A percentile compares a stretch with the other conserved stretches of the same genome.
phyloP scores from a whole-genome alignment of 2,888 invertebrate genomes.

The Onthophagus sagittarius region DNA sequence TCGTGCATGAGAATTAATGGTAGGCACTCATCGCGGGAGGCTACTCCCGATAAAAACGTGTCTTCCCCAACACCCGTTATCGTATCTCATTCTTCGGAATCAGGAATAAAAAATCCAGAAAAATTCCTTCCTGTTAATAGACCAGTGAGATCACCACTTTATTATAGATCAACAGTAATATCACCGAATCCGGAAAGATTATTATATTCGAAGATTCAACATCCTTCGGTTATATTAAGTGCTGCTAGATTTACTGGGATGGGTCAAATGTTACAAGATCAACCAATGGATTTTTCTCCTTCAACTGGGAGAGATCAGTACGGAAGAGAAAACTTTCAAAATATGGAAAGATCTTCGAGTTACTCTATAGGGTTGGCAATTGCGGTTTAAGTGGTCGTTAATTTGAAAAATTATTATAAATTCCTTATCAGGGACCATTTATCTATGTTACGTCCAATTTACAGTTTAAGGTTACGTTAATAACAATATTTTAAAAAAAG shows the following conservation, averaged over 20 bases:
- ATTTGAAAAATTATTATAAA: slow-evolving; percentile 9
- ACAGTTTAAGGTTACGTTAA: slow-evolving; percentile 4
- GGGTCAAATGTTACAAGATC: slow-evolving; percentile 39
- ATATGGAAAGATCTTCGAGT: slow-evolving; percentile 30
- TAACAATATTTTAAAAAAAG: slow-evolving; percentile 13
- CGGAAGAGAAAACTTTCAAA: slow-evolving; percentile 26
- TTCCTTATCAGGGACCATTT: slow-evolving; percentile 34
- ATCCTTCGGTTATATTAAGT: slow-evolving; percentile 44
- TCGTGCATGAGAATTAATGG: slow-evolving; percentile 68
- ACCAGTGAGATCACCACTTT: slow-evolving; percentile 44
- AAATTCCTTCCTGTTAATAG: slow-evolving; percentile 26
- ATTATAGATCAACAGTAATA: slow-evolving; percentile 53
- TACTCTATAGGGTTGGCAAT: slow-evolving; percentile 40
- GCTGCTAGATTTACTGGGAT: slow-evolving; percentile 31
- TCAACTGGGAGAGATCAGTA: slow-evolving; percentile 31
- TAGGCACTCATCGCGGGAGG: slow-evolving; percentile 38
- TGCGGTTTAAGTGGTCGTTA: slow-evolving; percentile 34
- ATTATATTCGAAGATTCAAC: slow-evolving; percentile 45
- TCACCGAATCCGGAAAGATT: slow-evolving; percentile 55
- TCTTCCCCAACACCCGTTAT: slow-evolving; percentile 47
- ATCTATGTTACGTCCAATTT: slow-evolving; percentile 19
- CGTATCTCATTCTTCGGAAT: slow-evolving; percentile 37
- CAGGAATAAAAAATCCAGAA: slow-evolving; percentile 38
- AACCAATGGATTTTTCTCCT: slow-evolving; percentile 47
- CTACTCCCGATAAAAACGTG: slow-evolving; percentile 40